These are phyloP conservation scores for Clepsis dumicolana DNA, from an alignment of 2,888 invertebrate species.

Conservation along the genomic window DNA sequence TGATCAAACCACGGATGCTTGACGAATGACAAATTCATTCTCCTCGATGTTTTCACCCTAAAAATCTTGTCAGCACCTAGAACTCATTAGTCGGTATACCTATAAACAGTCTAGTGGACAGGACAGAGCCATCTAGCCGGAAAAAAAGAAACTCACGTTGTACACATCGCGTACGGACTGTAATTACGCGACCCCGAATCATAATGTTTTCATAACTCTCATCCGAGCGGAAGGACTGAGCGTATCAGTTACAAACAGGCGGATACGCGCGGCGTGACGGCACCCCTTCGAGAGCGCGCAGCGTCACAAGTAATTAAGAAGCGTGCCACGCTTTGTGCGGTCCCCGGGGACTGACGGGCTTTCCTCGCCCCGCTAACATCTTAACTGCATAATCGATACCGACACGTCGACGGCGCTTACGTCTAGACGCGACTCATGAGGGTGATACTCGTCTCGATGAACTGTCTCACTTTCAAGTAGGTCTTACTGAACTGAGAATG, in stretches of 20 bases:
- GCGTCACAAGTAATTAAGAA: slow-evolving; percentile 81
- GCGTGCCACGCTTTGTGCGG: slow-evolving; percentile 68
- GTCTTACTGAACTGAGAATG: slow-evolving; percentile 52
- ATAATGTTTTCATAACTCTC: slow-evolving; percentile 66
- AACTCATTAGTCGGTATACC: too few species aligned
- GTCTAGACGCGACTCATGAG: slow-evolving; percentile 67
- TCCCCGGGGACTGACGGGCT: slow-evolving; percentile 61
- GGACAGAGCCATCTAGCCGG: not conserved
- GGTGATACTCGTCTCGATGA: slow-evolving; percentile 38
- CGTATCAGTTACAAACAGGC: slow-evolving; percentile 20
- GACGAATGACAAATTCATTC: not conserved
- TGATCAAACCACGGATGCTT: not conserved
- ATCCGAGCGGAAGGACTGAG: slow-evolving; percentile 27
- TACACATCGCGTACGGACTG: slow-evolving; percentile 29
- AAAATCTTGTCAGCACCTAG: not conserved
- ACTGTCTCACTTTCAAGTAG: slow-evolving; percentile 5
- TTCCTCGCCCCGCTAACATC: slow-evolving; percentile 74
- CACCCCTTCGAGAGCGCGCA: slow-evolving; percentile 59
- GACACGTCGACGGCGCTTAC: slow-evolving; percentile 60
- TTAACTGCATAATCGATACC: slow-evolving; percentile 82
- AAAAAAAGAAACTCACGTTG: not conserved
- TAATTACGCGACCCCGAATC: slow-evolving; percentile 65
- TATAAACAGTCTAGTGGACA: not conserved
- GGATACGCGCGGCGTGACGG: slow-evolving; percentile 57
- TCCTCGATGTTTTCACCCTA: not conserved